These are phyloP conservation scores for Muntiacus reevesi DNA, from an alignment of 2,113 vertebrate genomes.

Conservation along the genomic window DNA sequence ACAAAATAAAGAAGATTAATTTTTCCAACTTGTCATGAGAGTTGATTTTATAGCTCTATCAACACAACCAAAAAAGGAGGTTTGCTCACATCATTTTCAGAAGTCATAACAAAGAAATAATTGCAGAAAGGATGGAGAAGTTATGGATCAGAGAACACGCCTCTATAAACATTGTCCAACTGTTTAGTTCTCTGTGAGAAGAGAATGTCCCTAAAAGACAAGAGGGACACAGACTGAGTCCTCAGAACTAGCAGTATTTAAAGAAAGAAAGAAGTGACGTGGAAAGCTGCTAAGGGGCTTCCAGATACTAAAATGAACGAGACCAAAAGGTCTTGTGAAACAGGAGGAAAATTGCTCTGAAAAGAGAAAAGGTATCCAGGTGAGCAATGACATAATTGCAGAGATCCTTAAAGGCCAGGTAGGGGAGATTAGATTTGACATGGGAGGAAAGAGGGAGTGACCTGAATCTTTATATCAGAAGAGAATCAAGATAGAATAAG, in stretches of 20 bases:
- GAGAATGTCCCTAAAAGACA: background rate
- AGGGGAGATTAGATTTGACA: background rate
- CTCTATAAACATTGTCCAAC: background rate
- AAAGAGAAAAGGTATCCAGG: background rate
- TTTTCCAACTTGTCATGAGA: background rate
- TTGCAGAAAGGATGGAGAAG: background rate
- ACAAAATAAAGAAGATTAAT: constrained; percentile 23
- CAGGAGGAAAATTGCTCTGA: background rate
- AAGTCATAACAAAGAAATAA: constrained; percentile 19
- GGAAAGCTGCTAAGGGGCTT: background rate
- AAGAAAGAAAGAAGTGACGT: background rate
- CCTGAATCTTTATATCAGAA: background rate
- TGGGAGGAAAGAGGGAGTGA: background rate
- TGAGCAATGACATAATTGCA: background rate
- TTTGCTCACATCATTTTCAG: background rate
- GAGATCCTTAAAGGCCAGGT: background rate
- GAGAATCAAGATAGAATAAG: background rate
- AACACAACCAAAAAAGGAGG: background rate
- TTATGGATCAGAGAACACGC: background rate
- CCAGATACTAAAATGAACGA: background rate
- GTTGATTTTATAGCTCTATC: constrained; percentile 17
- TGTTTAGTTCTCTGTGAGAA: background rate
- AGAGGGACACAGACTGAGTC: background rate
- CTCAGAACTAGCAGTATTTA: background rate
- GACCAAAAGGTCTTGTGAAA: background rate